Evolutionary conservation across 2,888 invertebrate genomes (phyloP), one percentile per base, ranked within the genome.

Genomic region (Acronicta aceris): DNA sequence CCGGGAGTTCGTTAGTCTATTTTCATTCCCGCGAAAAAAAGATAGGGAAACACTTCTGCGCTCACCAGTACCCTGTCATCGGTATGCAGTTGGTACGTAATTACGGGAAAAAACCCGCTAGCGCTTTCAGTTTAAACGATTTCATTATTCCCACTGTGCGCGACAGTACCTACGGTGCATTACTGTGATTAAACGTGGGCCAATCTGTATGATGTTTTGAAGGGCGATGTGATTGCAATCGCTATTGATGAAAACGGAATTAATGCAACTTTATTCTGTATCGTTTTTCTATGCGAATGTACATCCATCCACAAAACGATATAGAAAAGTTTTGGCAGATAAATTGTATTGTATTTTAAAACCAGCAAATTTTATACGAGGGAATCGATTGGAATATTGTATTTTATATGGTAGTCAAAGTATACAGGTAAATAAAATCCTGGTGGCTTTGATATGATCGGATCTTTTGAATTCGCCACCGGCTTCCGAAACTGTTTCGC

Each of bases 111-210:
- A 79, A 76, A 78, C 65, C 64, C 42, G 50, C 59, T 61, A 63
- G 72, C 36, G 78, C 64, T 83, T 85, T 84, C 67, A 85, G 82
- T 84, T 83, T 70, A 82, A 78, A 75, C 78, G 80, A 79, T 77
- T 77, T 76, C 69, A 69, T 71, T 73, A 77, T 65, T 67, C 62
- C 59, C 66, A 71, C 76, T 82, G 71, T 78, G 42, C 61, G 74
- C 77, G 79, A 70, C 51, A 71, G 80, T 83, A n/a, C n/a, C n/a
- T n/a, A 82, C 80, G n/a, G 50, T 65, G 77, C 86, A 87, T 86
- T 87, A 85, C 71, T 59, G 67, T 80, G 81, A 86, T 86, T 85
- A 83, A 85, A 85, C 21, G 12, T 45, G 27, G 45, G 5, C 9
- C 54, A 52, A 41, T 60, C n/a, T n/a, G 3, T 36, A 12, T 48